phyloP scores from a whole-genome alignment of 2,113 vertebrate species.

The Setophaga petechia region DNA sequence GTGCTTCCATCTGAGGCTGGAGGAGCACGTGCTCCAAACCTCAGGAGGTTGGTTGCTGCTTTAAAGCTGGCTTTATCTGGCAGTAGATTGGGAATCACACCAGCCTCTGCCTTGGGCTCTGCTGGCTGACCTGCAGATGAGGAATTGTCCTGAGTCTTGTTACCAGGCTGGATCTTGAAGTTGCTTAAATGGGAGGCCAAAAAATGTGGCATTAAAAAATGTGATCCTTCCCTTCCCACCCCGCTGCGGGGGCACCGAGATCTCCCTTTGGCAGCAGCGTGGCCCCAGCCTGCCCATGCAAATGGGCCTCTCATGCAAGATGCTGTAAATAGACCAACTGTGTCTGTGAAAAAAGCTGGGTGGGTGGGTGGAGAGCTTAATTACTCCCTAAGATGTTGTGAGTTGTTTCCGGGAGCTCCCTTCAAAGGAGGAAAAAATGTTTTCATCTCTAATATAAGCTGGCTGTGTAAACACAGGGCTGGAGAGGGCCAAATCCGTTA shows the following conservation, averaged over 20 bases:
- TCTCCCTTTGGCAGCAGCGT: accelerated
- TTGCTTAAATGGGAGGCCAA: background rate
- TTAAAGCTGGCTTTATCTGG: background rate
- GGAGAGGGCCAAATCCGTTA: background rate
- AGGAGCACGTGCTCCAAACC: background rate
- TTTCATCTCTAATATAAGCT: conserved; percentile 40
- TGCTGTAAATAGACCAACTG: background rate
- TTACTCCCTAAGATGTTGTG: background rate
- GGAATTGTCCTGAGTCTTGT: background rate
- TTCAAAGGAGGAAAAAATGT: conserved; percentile 40
- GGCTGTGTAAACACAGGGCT: conserved; percentile 10
- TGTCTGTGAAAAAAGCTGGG: background rate
- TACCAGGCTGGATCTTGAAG: background rate
- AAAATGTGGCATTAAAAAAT: background rate
- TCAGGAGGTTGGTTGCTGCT: background rate
- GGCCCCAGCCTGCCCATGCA: background rate
- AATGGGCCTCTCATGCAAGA: background rate
- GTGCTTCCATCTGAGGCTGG: background rate
- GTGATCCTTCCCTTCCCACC: background rate
- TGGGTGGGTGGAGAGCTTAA: conserved; percentile 12
- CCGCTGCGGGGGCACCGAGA: background rate
- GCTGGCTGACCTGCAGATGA: background rate
- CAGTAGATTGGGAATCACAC: background rate
- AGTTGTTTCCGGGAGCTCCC: conserved; percentile 27
- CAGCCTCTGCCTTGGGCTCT: background rate